Evolutionary conservation across 2,113 vertebrate species (phyloP).

Genomic region (Saimiri boliviensis): DNA sequence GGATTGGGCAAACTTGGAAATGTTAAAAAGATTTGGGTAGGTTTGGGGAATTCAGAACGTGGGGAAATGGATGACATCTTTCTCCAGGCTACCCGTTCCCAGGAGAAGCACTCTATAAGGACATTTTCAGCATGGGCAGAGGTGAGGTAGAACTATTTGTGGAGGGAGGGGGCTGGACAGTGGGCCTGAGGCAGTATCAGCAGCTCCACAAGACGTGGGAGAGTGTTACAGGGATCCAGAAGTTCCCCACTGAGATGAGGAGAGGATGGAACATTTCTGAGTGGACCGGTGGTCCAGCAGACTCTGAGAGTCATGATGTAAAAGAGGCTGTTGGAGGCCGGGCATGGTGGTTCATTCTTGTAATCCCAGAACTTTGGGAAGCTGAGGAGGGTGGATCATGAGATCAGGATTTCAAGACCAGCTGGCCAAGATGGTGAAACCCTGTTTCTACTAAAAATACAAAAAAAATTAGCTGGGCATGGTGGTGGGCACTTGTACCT

Average conservation of each 20-base stretch:
- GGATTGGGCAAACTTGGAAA: not conserved
- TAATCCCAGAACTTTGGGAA: too few relatives aligned
- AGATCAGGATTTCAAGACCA: too few relatives aligned
- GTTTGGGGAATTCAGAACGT: not conserved
- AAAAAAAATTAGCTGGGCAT: too few relatives aligned
- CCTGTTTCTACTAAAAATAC: too few relatives aligned
- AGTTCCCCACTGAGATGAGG: not conserved
- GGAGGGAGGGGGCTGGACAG: not conserved
- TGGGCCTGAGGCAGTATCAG: not conserved
- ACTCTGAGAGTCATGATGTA: not conserved
- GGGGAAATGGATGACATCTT: not conserved
- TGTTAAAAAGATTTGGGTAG: not conserved
- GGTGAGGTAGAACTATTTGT: not conserved
- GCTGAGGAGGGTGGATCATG: too few relatives aligned
- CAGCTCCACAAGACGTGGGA: not conserved
- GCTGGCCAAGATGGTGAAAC: too few relatives aligned
- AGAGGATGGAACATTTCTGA: not conserved
- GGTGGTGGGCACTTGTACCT: too few relatives aligned
- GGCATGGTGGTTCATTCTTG: too few relatives aligned
- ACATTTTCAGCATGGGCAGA: not conserved
- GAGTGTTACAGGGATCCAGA: not conserved
- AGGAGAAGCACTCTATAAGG: not conserved
- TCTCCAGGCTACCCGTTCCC: not conserved
- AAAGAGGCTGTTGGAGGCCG: too few relatives aligned
- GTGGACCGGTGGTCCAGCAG: not conserved